Evolutionary conservation across 2,113 vertebrate genomes (phyloP).

Genomic region (Setophaga petechia): DNA sequence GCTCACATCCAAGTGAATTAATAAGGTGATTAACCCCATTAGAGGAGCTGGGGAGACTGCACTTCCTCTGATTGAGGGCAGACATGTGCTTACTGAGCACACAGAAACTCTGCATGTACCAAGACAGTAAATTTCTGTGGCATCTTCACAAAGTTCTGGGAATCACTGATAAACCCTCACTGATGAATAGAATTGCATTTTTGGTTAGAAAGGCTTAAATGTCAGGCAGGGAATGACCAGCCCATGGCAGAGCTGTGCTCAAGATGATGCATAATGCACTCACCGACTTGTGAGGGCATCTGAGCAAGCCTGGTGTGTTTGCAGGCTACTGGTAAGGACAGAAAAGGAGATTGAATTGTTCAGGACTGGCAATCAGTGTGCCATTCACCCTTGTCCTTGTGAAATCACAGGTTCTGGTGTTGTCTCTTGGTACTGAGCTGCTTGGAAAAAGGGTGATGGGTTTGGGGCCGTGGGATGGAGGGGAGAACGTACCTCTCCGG

Average conservation of each 20-base stretch:
- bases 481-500: slow-evolving; percentile 48
- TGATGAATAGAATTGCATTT: not conserved
- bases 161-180: not conserved
- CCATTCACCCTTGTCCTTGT: not conserved
- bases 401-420: not conserved
- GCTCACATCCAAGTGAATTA: not conserved
- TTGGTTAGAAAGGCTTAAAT: not conserved
- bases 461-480: not conserved
- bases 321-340: not conserved
- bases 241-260: not conserved
- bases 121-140: not conserved
- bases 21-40: not conserved
- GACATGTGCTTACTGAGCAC: not conserved
- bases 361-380: not conserved
- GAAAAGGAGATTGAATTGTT: not conserved
- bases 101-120: not conserved
- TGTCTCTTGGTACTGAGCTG: not conserved
- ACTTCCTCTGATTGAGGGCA: not conserved
- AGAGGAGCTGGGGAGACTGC: not conserved
- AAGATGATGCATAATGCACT: not conserved
- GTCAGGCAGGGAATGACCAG: not conserved
- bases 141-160: not conserved
- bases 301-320: not conserved
- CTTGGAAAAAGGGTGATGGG: not conserved
- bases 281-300: not conserved